Evolutionary conservation across 2,888 invertebrate genomes (phyloP).

Genomic region (Pristionchus mayeri): DNA sequence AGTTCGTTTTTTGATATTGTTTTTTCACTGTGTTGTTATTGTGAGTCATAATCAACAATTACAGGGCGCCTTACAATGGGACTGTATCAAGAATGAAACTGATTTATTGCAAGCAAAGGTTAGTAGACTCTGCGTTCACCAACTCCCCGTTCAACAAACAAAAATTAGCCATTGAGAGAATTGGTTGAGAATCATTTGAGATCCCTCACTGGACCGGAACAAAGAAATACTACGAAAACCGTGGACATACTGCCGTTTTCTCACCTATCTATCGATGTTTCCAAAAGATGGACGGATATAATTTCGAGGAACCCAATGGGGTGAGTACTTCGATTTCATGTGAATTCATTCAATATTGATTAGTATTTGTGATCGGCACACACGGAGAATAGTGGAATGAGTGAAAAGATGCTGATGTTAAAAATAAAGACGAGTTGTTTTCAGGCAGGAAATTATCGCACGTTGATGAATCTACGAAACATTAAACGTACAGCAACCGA

Average conservation of each 20-base stretch:
- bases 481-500: not conserved
- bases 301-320: not conserved
- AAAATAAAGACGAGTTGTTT: not conserved
- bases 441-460: not conserved
- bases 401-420: not conserved
- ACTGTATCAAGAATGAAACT: not conserved
- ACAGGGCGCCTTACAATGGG: not conserved
- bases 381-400: no score
- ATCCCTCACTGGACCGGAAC: not conserved
- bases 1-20: no score
- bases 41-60: no score
- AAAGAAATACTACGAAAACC: not conserved
- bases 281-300: slow-evolving; percentile 5
- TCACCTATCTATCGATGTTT: not conserved
- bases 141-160: not conserved
- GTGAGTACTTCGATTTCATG: not conserved
- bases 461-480: not conserved
- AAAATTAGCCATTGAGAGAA: not conserved
- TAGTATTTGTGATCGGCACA: no score
- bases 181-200: not conserved
- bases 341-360: not conserved
- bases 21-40: no score
- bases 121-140: not conserved
- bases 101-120: not conserved
- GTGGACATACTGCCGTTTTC: not conserved